Conservation (phyloP, 2,797 vertebrate species). For the Euphonia xanthogaster region DNA sequence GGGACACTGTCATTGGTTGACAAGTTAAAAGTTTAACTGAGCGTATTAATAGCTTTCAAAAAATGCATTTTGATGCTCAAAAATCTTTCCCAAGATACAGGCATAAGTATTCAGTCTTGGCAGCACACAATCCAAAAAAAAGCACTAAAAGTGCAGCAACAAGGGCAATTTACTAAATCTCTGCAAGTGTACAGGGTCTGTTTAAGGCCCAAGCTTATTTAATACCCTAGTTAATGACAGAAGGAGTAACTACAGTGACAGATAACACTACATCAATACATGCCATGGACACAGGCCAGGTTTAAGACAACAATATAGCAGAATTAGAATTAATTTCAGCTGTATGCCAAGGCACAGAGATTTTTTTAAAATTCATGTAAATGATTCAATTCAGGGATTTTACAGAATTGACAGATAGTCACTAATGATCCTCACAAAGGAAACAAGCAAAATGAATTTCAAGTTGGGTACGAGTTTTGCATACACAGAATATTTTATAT, state of each 20-base stretch:
- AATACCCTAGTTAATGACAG: neutral
- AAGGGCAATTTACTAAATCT: neutral
- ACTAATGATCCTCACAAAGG: neutral
- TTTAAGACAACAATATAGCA: neutral
- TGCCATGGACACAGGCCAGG: neutral
- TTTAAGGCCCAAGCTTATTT: neutral
- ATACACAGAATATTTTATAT: neutral
- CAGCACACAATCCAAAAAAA: neutral
- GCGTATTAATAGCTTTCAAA: conserved; percentile 38
- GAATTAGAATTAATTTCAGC: neutral
- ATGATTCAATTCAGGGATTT: neutral
- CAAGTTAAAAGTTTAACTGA: conserved; percentile 47
- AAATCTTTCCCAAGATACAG: neutral
- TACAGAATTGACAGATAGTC: neutral
- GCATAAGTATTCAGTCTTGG: neutral
- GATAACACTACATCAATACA: neutral
- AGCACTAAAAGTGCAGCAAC: neutral
- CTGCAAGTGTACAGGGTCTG: neutral
- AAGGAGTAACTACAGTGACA: neutral
- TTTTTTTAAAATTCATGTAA: neutral
- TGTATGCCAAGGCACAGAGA: neutral
- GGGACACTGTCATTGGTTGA: conserved; percentile 55
- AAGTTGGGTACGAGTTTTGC: neutral
- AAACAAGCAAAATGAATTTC: neutral
- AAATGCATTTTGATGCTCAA: conserved; percentile 16